Conservation (phyloP, 2,888 invertebrate genomes). For the Caenorhabditis sp. region DNA sequence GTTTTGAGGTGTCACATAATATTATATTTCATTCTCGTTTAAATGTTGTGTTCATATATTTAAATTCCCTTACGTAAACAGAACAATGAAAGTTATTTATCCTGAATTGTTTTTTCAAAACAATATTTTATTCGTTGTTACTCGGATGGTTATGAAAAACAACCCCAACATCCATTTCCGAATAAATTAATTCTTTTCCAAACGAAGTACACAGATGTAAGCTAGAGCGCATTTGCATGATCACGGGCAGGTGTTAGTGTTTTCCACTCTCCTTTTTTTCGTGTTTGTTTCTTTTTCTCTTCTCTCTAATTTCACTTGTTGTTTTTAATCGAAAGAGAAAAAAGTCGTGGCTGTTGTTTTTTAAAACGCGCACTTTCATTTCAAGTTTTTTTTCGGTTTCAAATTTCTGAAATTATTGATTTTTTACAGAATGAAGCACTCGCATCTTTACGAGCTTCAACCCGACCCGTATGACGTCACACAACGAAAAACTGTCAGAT, state of each 20-base stretch:
- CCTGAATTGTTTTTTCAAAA: too few species aligned
- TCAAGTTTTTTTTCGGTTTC: background rate
- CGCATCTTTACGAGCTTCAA: conserved; percentile 67
- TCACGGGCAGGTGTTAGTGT: background rate
- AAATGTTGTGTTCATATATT: too few species aligned
- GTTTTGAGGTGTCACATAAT: too few species aligned
- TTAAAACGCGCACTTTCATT: background rate
- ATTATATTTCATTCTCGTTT: too few species aligned
- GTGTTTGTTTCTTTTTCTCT: conserved; percentile 1
- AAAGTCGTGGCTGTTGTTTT: background rate
- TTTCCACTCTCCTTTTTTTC: background rate
- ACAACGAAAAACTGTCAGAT: conserved; percentile 52
- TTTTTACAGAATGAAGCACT: conserved; percentile 36
- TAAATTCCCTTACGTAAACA: too few species aligned
- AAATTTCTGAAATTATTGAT: background rate
- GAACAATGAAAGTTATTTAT: too few species aligned
- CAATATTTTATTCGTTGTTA: too few species aligned
- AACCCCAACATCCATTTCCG: too few species aligned
- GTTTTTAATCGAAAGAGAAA: background rate
- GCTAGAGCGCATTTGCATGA: background rate
- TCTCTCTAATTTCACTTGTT: background rate
- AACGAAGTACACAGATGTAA: too few species aligned
- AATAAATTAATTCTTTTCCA: too few species aligned
- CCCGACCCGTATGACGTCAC: conserved; percentile 68
- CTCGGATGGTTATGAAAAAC: too few species aligned